phyloP scores from a whole-genome alignment of 2,113 vertebrate genomes.

The Lophius piscatorius region DNA sequence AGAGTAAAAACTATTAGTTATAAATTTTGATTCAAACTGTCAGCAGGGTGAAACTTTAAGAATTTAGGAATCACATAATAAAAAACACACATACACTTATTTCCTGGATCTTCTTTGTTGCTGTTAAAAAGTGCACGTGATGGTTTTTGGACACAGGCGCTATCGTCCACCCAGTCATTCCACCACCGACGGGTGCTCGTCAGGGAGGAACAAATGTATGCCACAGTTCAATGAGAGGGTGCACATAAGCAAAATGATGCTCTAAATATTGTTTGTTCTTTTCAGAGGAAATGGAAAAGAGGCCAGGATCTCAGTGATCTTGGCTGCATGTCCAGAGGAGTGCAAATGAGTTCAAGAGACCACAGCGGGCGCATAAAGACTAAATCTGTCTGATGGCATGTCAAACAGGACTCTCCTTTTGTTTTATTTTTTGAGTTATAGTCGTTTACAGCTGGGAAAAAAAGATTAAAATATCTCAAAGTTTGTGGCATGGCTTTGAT shows the following conservation, averaged over 20 bases:
- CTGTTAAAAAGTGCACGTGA: no score
- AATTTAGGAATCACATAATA: no score
- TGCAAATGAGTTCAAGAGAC: constrained; percentile 27
- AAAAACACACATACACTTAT: no score
- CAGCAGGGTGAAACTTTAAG: no score
- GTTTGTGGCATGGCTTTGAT: constrained; percentile 40
- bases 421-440: constrained; percentile 24
- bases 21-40: no score
- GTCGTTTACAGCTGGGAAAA: constrained; percentile 29
- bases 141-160: no score
- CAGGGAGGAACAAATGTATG: constrained; percentile 54
- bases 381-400: constrained; percentile 27
- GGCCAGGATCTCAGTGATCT: constrained; percentile 10
- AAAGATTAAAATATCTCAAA: constrained; percentile 31
- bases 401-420: constrained; percentile 26
- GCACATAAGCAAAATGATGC: constrained; percentile 58
- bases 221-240: constrained; percentile 61
- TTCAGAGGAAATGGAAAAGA: constrained; percentile 66
- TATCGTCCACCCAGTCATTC: constrained; percentile 53
- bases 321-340: constrained; percentile 26
- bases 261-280: constrained; percentile 57
- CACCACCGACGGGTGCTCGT: constrained; percentile 48
- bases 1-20: no score
- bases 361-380: constrained; percentile 24
- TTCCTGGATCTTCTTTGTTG: no score